Conservation (phyloP, 1,140 invertebrate genomes). For the Pissodes strobi region DNA sequence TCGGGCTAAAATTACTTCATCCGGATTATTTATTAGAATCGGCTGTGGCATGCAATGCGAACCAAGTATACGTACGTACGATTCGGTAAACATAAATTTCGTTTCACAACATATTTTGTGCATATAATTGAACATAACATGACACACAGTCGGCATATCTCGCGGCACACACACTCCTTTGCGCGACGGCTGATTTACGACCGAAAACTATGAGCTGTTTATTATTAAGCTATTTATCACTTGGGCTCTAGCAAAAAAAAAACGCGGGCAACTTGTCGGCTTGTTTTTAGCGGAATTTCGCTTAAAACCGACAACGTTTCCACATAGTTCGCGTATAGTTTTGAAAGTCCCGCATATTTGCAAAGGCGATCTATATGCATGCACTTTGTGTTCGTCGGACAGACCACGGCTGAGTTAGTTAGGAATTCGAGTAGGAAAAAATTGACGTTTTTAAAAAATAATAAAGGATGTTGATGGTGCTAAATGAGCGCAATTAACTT, state of each 20-base stretch:
- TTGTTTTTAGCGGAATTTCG: conserved; percentile 21
- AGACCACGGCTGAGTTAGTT: too few relatives aligned
- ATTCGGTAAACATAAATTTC: conserved; percentile 13
- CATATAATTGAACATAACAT: conserved; percentile 21
- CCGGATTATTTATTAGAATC: too few relatives aligned
- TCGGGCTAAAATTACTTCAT: too few relatives aligned
- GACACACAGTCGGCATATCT: conserved; percentile 19
- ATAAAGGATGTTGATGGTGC: too few relatives aligned
- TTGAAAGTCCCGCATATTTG: background rate
- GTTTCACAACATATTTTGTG: conserved; percentile 23
- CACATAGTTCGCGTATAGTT: conserved; percentile 13
- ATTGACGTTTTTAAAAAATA: too few relatives aligned
- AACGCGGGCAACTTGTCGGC: conserved; percentile 4
- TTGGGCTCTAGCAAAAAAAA: conserved; percentile 2
- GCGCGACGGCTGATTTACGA: conserved; percentile 24
- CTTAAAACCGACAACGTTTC: conserved; percentile 10
- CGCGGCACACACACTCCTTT: conserved; percentile 21
- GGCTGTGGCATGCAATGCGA: too few relatives aligned
- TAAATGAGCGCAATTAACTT: too few relatives aligned
- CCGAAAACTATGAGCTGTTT: conserved; percentile 23
- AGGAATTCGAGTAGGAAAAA: too few relatives aligned
- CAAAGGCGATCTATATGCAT: too few relatives aligned
- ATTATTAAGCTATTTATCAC: conserved; percentile 30
- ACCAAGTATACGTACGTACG: conserved; percentile 5
- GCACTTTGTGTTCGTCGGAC: too few relatives aligned